phyloP scores from a whole-genome alignment of 2,888 invertebrate species.

The Ochropleura leucogaster region DNA sequence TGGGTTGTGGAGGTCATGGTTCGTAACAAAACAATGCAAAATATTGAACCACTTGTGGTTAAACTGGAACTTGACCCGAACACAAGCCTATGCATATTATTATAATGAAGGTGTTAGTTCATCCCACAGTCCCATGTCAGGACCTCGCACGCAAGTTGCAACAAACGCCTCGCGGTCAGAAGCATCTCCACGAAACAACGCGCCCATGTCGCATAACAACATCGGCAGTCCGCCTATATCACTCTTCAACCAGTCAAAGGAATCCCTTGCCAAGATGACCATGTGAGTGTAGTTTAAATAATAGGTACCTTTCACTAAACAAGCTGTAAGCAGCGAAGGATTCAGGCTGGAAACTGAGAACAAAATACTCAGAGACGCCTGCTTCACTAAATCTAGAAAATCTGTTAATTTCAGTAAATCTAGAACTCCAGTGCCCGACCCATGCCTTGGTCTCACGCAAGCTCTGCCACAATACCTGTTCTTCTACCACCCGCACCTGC shows the following conservation, averaged over 20 bases:
- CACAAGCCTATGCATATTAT: not conserved
- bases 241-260: conserved; percentile 86
- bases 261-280: conserved; percentile 80
- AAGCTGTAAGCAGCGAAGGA: not conserved
- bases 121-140: conserved; percentile 64
- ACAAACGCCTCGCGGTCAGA: conserved; percentile 61
- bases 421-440: not conserved
- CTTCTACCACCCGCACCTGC: not conserved
- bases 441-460: not conserved
- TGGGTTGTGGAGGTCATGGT: not conserved
- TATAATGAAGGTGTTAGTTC: not conserved
- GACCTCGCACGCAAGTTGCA: conserved; percentile 61
- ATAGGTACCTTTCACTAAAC: not conserved
- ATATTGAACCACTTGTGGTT: not conserved
- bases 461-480: not conserved
- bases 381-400: not conserved
- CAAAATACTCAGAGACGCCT: not conserved
- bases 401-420: not conserved
- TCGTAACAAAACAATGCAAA: not conserved
- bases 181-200: conserved; percentile 45
- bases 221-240: conserved; percentile 80
- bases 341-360: not conserved
- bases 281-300: conserved; percentile 74
- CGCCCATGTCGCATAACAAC: conserved; percentile 67
- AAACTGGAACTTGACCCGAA: not conserved